Evolutionary conservation across 2,797 vertebrate genomes (phyloP).

Genomic region (Gadopsis marmoratus): DNA sequence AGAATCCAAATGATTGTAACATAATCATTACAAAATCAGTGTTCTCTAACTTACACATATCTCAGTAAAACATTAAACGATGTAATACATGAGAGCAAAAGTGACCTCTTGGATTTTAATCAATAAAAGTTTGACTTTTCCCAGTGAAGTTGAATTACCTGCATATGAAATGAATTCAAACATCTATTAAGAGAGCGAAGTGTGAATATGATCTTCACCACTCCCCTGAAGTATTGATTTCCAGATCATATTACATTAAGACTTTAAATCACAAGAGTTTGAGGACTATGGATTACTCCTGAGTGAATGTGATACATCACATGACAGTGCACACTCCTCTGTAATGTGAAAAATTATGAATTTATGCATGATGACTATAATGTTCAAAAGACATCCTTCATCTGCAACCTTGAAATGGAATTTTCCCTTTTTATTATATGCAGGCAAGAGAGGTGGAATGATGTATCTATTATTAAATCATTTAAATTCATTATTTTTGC

Average conservation of each 20-base stretch:
- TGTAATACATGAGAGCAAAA: not conserved
- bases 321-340: not conserved
- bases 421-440: constrained; percentile 41
- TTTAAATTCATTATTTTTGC: constrained; percentile 7
- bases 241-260: constrained; percentile 33
- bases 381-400: constrained; percentile 23
- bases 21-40: constrained; percentile 33
- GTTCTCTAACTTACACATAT: not conserved
- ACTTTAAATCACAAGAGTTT: constrained; percentile 21
- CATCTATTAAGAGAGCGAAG: constrained; percentile 19
- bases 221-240: constrained; percentile 35
- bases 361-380: constrained; percentile 6
- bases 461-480: constrained; percentile 13
- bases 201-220: constrained; percentile 33
- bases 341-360: constrained; percentile 34
- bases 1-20: constrained; percentile 37
- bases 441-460: constrained; percentile 15
- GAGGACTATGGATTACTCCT: constrained; percentile 1
- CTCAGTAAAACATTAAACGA: constrained; percentile 1
- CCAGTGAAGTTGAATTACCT: not conserved
- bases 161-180: not conserved
- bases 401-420: constrained; percentile 33
- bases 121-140: not conserved
- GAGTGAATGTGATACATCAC: constrained; percentile 8
- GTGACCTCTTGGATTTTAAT: not conserved